phyloP scores from a whole-genome alignment of 2,888 invertebrate genomes.

The Melanotus villosus region DNA sequence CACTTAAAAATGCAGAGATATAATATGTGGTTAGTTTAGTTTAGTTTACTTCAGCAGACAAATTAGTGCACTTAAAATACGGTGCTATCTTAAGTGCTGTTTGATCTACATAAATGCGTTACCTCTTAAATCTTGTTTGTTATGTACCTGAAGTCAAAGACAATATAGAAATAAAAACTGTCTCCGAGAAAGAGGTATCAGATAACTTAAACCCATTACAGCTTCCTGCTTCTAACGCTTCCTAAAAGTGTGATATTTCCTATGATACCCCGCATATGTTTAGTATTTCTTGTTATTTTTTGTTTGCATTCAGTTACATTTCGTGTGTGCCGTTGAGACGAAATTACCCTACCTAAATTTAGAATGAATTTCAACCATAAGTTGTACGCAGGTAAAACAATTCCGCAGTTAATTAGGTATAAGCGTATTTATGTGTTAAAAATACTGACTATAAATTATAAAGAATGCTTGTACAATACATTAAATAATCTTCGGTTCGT shows the following conservation, averaged over 20 bases:
- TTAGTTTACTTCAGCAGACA: constrained; percentile 27
- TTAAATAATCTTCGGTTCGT: too few species aligned
- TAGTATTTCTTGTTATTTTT: constrained; percentile 26
- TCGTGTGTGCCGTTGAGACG: background rate
- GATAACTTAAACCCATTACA: constrained; percentile 26
- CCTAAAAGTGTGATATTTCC: constrained; percentile 33
- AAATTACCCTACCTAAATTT: background rate
- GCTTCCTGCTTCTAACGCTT: constrained; percentile 27
- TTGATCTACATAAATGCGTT: constrained; percentile 1
- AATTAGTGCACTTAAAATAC: constrained; percentile 44
- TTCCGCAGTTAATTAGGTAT: too few species aligned
- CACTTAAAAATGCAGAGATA: background rate
- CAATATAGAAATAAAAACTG: constrained; percentile 20
- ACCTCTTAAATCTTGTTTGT: constrained; percentile 12
- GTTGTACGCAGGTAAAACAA: too few species aligned
- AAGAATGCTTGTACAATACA: too few species aligned
- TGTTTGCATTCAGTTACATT: background rate
- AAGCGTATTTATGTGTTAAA: too few species aligned
- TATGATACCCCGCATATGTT: constrained; percentile 30
- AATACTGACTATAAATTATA: too few species aligned
- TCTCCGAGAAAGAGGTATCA: constrained; percentile 10
- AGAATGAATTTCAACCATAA: too few species aligned
- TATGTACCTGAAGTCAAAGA: background rate
- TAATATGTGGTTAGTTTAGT: background rate
- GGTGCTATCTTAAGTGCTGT: constrained; percentile 25